A percentile compares a stretch with the other conserved stretches of the same genome.
These are phyloP conservation scores for Lucilia cuprina DNA, from an alignment of 1,140 invertebrate species.

Conservation along the genomic window DNA sequence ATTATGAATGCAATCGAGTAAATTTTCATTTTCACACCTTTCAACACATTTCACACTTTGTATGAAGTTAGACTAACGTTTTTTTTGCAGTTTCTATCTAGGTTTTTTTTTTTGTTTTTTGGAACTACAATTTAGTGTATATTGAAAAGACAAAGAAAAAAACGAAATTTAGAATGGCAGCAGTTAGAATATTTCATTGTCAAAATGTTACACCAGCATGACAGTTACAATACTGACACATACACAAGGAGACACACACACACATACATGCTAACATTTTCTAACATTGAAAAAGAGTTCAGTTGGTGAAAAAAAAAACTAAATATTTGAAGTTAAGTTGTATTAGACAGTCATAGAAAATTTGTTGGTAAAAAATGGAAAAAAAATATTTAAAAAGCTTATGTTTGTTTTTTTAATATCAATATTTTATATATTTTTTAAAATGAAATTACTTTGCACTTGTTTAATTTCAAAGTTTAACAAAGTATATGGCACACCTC, in stretches of 20 bases:
- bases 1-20: constrained; percentile 57
- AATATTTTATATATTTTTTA: too few species aligned
- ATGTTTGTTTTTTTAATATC: too few species aligned
- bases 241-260: too few species aligned
- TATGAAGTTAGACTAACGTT: constrained; percentile 52
- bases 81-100: not conserved
- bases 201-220: not conserved
- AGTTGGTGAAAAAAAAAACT: not conserved
- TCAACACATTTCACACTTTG: constrained; percentile 60
- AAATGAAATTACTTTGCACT: too few species aligned
- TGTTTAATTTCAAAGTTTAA: too few species aligned
- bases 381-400: too few species aligned
- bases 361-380: not conserved
- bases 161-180: not conserved
- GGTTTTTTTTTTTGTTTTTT: not conserved
- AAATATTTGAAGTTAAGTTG: not conserved
- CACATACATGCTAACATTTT: not conserved
- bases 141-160: constrained; percentile 18
- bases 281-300: not conserved
- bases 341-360: not conserved
- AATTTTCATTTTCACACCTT: constrained; percentile 62
- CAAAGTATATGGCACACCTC: not conserved
- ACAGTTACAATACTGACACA: not conserved
- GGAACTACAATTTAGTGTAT: not conserved
- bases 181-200: constrained; percentile 16